These are phyloP conservation scores for Octomys mimax DNA, from an alignment of 2,797 vertebrate genomes.

Conservation along the genomic window DNA sequence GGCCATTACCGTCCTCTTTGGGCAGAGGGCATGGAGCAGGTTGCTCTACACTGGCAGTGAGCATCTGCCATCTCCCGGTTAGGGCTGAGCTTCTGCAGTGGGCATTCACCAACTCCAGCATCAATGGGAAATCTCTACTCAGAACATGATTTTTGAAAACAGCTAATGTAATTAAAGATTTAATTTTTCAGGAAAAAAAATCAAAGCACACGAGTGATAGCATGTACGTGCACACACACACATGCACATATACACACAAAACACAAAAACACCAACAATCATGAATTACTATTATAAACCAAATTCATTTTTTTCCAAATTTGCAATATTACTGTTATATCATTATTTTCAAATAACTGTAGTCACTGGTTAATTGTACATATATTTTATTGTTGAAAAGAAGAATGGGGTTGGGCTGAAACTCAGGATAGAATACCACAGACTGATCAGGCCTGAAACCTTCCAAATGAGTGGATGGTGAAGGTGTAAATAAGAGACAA, in stretches of 20 bases:
- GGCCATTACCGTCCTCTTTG: neutral
- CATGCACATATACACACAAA: too few species aligned
- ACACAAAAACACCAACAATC: neutral
- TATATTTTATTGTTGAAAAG: neutral
- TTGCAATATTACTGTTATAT: neutral
- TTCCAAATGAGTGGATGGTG: too few species aligned
- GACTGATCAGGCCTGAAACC: too few species aligned
- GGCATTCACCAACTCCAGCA: neutral
- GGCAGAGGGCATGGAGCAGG: neutral
- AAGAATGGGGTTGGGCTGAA: neutral
- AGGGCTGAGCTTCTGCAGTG: neutral
- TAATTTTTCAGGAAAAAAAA: too few species aligned
- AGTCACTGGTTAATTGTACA: neutral
- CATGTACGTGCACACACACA: too few species aligned
- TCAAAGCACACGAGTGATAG: too few species aligned
- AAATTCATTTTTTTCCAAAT: neutral
- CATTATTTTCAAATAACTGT: neutral
- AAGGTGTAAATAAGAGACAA: too few species aligned
- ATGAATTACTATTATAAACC: neutral
- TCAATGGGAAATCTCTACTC: conserved; percentile 29
- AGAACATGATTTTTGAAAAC: conserved; percentile 50
- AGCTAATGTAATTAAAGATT: conserved; percentile 64
- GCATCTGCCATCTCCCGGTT: neutral
- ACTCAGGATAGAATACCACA: neutral
- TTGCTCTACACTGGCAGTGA: neutral